phyloP scores from a whole-genome alignment of 2,113 vertebrate genomes.

The Campylorhamphus procurvoides region DNA sequence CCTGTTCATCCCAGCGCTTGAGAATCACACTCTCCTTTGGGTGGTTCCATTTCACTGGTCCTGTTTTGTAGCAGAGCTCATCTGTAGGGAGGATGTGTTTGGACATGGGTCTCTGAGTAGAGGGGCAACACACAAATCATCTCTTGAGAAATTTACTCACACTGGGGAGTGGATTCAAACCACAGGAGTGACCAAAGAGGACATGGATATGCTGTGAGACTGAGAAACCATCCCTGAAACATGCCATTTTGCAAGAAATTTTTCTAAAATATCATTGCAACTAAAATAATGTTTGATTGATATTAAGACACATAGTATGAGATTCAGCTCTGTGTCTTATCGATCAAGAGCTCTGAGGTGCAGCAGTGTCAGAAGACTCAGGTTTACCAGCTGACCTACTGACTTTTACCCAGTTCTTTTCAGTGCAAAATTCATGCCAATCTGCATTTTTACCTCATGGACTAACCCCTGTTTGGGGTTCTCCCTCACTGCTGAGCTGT shows the following conservation, averaged over 20 bases:
- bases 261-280: background rate
- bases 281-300: background rate
- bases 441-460: background rate
- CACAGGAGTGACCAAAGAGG: background rate
- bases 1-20: background rate
- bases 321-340: background rate
- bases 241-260: background rate
- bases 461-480: background rate
- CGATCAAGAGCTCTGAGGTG: background rate
- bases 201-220: background rate
- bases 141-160: background rate
- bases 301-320: background rate
- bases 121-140: background rate
- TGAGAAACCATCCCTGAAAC: background rate
- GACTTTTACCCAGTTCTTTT: background rate
- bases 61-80: background rate
- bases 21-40: background rate
- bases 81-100: background rate
- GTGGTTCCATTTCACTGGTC: background rate
- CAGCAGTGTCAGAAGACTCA: background rate
- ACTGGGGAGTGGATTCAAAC: background rate
- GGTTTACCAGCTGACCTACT: background rate
- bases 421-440: background rate
- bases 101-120: background rate
- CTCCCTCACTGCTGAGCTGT: background rate